Base-by-base conservation (phyloP, 2,888 invertebrate species). In the Opisthograptis luteolata region DNA sequence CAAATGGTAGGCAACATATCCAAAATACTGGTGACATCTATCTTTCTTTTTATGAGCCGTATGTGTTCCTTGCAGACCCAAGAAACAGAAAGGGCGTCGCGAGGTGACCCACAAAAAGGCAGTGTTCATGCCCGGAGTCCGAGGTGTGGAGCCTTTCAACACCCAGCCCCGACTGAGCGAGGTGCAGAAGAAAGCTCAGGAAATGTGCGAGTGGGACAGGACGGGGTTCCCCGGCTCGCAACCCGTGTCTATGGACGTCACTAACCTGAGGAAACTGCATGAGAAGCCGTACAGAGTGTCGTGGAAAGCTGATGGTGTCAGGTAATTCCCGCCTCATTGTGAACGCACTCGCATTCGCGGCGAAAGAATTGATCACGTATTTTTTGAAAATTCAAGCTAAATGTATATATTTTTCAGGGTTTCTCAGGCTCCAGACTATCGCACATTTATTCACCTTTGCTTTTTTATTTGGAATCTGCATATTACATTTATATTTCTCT, bases 231-330 rank as follows among this genome's bases (percentile, higher is more conserved):
- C 99, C 0, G 99, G 99, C 0, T 94, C 95, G 1, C 99, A 99
- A 76, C 99, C 99, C 0, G 98, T 99, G 0, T 99, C 99, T 0
- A 98, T 99, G 98, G 96, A 97, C 72, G 84, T 90, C 1, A 74
- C 92, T 0, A 99, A 99, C 81, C 89, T 99, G 34, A 80, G 83
- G 39, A 91, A 95, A 7, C 84, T 99, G 2, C 91, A 93, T 19
- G 85, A 94, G 60, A 96, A 96, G 73, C 96, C 96, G 0, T 99
- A 99, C 75, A 94, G 95, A 77, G 99, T 99, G 0, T 99, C 99
- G 1, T 99, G 99, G 99, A 99, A 99, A 79, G 99, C 99, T 6
- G 99, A 99, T 83, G 99, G 99, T 24, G 96, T 96, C 20, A 94
- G 97, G 95, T 96, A 77, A 75, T 63, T 42, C 7, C n/a, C 1